Base-by-base conservation (phyloP, 53 echinoderm and acorn worm genomes). In the Holothuria leucospilota region DNA sequence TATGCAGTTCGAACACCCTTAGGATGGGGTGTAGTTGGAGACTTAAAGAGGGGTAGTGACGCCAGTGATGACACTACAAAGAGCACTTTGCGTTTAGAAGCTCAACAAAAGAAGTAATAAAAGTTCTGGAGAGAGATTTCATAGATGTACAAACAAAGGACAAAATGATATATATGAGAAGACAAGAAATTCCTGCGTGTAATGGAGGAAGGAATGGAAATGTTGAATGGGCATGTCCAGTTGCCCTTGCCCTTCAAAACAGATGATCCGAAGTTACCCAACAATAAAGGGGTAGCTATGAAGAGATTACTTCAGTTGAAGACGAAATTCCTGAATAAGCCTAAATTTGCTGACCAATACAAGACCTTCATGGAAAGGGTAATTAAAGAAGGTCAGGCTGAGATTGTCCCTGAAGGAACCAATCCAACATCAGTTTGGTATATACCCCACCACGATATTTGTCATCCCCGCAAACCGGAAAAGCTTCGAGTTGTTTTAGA, bases 1-100 rank as follows among this genome's bases (percentile, higher is more conserved):
- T 92, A 92, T 75, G 92, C 82, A 12, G 69, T 89, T 34, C 82
- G 27, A 41, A 89, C 89, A 39, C 24, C 64, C 1, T 81, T 92
- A 10, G 89, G 86, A 58, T 92, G 92, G 92, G 89, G 92, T 53
- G 84, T 92, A 21, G 62, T 92, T 4, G 92, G 89, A 18, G 62
- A 65, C 15, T 41, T 82, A 29, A 49, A 28, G 20, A 14, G 15
- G 11, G 10, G 16, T 51, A 62, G 4, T 20, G 29, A 58, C 3
- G 14, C 4, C 6, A 24, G 16, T 13, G 13, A 25, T 1, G 34
- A 0, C 34, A 18, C 26, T 51, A 20, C 52, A 25, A 1, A 3
- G 29, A 59, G 80, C 80, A 80, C 27, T 80, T 80, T 80, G 80
- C 80, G 0, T 80, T 59, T 80, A 58, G 39, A 20, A 21, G 23